phyloP scores from a whole-genome alignment of 2,888 invertebrate species.

The Mythimna albipuncta region DNA sequence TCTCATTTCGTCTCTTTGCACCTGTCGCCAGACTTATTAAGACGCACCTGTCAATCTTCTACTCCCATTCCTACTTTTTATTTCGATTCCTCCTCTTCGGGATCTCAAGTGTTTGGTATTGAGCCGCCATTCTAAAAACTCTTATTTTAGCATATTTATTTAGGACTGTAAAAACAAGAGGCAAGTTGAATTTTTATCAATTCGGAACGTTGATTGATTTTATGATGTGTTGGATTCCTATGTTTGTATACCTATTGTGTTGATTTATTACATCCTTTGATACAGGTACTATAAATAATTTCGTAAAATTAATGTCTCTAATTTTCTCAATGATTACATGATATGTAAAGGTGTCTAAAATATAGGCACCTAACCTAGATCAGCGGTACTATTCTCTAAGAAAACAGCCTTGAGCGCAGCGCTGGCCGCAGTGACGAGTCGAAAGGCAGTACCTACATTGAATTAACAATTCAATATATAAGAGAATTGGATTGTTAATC shows the following conservation, averaged over 20 bases:
- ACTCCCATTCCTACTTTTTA: slow-evolving; percentile 81
- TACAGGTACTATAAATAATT: too few species aligned
- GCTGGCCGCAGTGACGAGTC: too few species aligned
- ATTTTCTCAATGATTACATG: too few species aligned
- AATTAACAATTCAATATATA: too few species aligned
- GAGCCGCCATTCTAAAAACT: slow-evolving; percentile 74
- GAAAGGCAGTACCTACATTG: too few species aligned
- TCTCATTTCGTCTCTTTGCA: slow-evolving; percentile 85
- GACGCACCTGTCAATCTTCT: slow-evolving; percentile 90
- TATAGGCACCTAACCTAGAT: too few species aligned
- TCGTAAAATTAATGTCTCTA: too few species aligned
- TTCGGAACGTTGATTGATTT: slow-evolving; percentile 81
- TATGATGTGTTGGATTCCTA: slow-evolving; percentile 25
- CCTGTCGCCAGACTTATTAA: slow-evolving; percentile 88
- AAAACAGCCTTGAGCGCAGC: too few species aligned
- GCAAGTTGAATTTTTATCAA: slow-evolving; percentile 76
- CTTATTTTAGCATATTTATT: slow-evolving; percentile 86
- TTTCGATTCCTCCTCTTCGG: slow-evolving; percentile 79
- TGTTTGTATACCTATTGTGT: slow-evolving; percentile 4
- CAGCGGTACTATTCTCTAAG: too few species aligned
- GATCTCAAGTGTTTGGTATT: slow-evolving; percentile 82
- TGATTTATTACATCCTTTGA: neutral
- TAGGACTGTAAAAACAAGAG: slow-evolving; percentile 70
- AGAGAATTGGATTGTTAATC: too few species aligned
- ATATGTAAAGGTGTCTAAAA: too few species aligned